Evolutionary conservation across 2,797 vertebrate genomes (phyloP).

Genomic region (Ispidina picta): DNA sequence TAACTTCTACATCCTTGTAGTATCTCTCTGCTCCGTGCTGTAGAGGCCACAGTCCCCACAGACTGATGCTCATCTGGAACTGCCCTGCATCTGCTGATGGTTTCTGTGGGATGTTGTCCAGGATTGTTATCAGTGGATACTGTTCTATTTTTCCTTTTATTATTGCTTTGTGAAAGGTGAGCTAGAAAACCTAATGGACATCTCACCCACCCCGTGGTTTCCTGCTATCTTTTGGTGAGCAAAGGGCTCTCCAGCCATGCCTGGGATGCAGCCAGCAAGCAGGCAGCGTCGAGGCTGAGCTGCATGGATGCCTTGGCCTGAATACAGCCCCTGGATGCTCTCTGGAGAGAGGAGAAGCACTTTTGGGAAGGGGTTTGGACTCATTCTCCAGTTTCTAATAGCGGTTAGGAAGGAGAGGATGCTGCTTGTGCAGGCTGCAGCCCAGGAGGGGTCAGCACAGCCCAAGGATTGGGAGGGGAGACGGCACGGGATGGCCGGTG

Average conservation of each 20-base stretch:
- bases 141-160: neutral
- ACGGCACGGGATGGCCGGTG: neutral
- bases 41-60: accelerated
- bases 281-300: neutral
- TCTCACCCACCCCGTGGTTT: accelerated
- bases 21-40: accelerated
- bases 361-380: neutral
- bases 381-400: neutral
- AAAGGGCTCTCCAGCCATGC: neutral
- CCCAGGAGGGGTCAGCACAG: constrained; percentile 56
- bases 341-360: neutral
- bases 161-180: neutral
- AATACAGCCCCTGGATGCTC: neutral
- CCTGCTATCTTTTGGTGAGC: neutral
- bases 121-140: neutral
- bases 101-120: neutral
- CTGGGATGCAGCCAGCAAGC: neutral
- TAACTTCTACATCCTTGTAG: neutral
- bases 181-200: neutral
- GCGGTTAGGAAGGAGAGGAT: neutral
- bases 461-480: neutral
- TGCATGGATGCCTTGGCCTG: neutral
- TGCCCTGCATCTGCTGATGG: too few relatives aligned
- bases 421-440: neutral
- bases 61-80: neutral